phyloP scores from a whole-genome alignment of 2,797 vertebrate genomes.

The Rhinophrynus dorsalis region DNA sequence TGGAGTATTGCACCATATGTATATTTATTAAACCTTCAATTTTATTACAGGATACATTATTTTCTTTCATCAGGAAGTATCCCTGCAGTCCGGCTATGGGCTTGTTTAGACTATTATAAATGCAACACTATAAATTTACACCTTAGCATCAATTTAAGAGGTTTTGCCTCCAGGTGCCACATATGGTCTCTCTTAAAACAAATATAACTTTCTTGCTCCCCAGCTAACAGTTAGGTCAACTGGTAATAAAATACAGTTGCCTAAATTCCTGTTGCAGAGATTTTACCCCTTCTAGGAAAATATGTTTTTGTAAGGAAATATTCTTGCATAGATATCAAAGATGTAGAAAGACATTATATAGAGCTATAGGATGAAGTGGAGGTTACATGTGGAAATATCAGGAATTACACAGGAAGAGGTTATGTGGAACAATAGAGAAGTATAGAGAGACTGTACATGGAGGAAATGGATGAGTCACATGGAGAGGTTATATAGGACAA shows the following conservation, averaged over 20 bases:
- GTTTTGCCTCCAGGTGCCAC: slow-evolving; percentile 41
- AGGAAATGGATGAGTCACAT: no score
- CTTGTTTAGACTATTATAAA: slow-evolving; percentile 23
- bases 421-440: no score
- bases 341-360: no score
- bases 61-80: slow-evolving; percentile 38
- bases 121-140: slow-evolving; percentile 39
- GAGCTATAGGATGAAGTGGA: no score
- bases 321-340: no score
- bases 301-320: no score
- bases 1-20: neutral
- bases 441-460: no score
- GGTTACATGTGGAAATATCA: no score
- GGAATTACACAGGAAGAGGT: no score
- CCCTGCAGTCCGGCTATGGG: neutral
- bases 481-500: no score
- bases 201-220: neutral
- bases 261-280: neutral
- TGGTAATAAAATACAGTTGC: slow-evolving; percentile 4
- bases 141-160: slow-evolving; percentile 30
- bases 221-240: slow-evolving; percentile 5
- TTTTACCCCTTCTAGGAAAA: no score
- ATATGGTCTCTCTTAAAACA: slow-evolving; percentile 41
- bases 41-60: slow-evolving; percentile 39
- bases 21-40: neutral